phyloP scores from a whole-genome alignment of 2,113 vertebrate species.

The Zosterops japonicus region DNA sequence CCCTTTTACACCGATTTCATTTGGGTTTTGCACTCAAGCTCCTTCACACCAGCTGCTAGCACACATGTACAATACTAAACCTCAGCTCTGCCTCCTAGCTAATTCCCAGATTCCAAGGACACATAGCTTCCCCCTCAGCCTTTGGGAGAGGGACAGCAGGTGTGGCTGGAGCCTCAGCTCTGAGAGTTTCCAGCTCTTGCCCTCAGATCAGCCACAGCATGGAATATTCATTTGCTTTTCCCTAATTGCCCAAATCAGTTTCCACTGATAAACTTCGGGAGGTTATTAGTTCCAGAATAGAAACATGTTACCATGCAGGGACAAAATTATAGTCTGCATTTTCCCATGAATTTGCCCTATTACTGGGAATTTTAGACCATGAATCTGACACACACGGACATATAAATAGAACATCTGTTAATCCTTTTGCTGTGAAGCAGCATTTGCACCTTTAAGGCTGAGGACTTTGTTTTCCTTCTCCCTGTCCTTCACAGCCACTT shows the following conservation, averaged over 20 bases:
- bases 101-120: fast-evolving
- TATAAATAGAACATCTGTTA: neutral
- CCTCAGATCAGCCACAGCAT: neutral
- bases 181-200: neutral
- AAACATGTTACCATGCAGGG: neutral
- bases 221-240: neutral
- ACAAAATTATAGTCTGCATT: neutral
- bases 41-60: neutral
- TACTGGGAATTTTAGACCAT: neutral
- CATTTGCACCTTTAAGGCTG: neutral
- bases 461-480: neutral
- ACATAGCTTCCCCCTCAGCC: neutral
- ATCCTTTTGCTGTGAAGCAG: neutral
- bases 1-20: neutral
- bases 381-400: fast-evolving
- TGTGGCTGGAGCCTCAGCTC: neutral
- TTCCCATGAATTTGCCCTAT: neutral
- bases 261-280: neutral
- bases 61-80: fast-evolving
- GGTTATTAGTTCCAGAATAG: fast-evolving
- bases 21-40: neutral
- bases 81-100: neutral
- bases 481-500: neutral
- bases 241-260: neutral
- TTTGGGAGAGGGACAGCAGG: fast-evolving